Conservation (phyloP, 2,113 vertebrate species). For the Syngnathus floridae region DNA sequence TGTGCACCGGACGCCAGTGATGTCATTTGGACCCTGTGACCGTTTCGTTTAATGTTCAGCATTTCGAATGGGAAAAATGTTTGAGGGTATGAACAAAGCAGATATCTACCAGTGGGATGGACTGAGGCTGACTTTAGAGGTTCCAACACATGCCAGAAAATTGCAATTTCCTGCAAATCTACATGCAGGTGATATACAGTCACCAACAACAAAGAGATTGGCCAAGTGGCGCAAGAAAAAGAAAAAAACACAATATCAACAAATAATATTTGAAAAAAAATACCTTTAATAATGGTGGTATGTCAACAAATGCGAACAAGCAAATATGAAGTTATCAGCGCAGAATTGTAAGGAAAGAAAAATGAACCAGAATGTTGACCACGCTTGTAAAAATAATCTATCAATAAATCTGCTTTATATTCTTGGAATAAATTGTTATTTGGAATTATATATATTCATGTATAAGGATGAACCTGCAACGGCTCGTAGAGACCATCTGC, state of each 20-base stretch:
- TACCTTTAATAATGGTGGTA: neutral
- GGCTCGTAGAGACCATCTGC: conserved; percentile 19
- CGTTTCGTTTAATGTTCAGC: neutral
- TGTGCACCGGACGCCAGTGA: neutral
- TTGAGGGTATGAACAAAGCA: neutral
- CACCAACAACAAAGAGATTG: neutral
- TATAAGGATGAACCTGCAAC: neutral
- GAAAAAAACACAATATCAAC: neutral
- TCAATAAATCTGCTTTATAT: neutral
- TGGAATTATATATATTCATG: neutral
- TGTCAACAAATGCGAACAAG: neutral
- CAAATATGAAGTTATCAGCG: neutral
- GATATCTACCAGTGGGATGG: neutral
- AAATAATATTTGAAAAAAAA: neutral
- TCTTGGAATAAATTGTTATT: neutral
- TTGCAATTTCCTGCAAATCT: neutral
- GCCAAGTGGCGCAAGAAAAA: neutral
- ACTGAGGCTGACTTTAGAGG: neutral
- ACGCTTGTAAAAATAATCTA: neutral
- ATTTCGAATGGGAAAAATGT: neutral
- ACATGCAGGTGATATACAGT: neutral
- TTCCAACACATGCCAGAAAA: neutral
- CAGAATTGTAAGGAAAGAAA: neutral
- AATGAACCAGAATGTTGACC: conserved; percentile 2
- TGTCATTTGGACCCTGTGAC: neutral